Evolutionary conservation across 2,888 invertebrate genomes (phyloP).

Genomic region (Aplocera efformata): DNA sequence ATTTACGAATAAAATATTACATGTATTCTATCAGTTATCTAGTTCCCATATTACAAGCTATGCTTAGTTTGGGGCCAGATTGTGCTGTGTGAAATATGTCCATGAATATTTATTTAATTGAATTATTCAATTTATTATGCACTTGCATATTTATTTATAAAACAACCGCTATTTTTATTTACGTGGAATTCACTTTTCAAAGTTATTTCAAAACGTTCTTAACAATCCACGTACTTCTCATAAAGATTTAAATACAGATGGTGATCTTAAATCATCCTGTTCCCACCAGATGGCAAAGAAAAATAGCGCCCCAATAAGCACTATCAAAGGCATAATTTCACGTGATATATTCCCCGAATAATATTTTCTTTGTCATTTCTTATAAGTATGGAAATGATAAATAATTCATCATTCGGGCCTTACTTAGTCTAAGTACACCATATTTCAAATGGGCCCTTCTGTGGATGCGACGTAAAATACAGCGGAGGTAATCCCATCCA

Average conservation of each 20-base stretch:
- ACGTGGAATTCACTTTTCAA: too few species aligned
- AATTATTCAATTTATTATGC: too few species aligned
- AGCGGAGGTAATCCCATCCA: constrained; percentile 73
- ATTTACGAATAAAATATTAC: too few species aligned
- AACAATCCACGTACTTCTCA: too few species aligned
- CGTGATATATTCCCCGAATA: constrained; percentile 38
- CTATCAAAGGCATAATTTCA: constrained; percentile 40
- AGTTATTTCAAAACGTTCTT: too few species aligned
- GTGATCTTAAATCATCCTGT: background rate
- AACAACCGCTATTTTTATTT: too few species aligned
- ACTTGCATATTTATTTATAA: too few species aligned
- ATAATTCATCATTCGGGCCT: constrained; percentile 74
- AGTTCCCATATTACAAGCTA: too few species aligned
- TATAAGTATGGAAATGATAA: constrained; percentile 60
- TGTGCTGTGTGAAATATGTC: too few species aligned
- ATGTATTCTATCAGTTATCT: too few species aligned
- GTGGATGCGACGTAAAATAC: constrained; percentile 74
- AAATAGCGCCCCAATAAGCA: constrained; percentile 33
- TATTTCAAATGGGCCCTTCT: constrained; percentile 73
- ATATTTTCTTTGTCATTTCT: constrained; percentile 55
- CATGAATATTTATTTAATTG: too few species aligned
- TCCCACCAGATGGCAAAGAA: constrained; percentile 8
- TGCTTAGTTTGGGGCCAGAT: too few species aligned
- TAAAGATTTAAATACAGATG: background rate
- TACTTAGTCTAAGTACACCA: constrained; percentile 75